phyloP scores from a whole-genome alignment of 64 coral and sea anemone genomes.

The Porites australiensis region DNA sequence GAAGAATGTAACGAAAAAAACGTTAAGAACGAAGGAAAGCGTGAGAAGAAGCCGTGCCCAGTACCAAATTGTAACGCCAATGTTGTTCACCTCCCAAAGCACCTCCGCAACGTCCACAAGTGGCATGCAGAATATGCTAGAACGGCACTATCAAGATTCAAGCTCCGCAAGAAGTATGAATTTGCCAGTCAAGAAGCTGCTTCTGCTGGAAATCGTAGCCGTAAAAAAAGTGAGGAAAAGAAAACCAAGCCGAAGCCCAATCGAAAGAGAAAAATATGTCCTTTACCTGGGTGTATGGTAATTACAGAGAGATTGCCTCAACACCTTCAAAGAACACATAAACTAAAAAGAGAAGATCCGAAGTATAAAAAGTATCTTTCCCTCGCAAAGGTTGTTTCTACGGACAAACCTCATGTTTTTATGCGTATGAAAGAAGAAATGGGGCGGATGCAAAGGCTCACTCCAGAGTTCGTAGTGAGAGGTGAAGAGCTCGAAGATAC shows the following conservation, averaged over 20 bases:
- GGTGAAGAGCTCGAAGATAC: neutral
- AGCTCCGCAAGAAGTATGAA: slow-evolving; percentile 16
- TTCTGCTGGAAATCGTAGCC: neutral
- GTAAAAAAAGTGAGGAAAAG: neutral
- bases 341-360: slow-evolving; percentile 18
- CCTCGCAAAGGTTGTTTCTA: neutral
- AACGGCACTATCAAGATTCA: slow-evolving; percentile 21
- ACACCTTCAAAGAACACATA: slow-evolving; percentile 21
- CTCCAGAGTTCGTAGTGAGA: neutral
- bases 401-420: neutral
- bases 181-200: neutral
- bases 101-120: slow-evolving; percentile 70
- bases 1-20: neutral
- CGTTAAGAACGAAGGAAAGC: slow-evolving; percentile 6
- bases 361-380: neutral
- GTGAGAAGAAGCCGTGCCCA: slow-evolving; percentile 64
- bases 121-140: slow-evolving; percentile 47
- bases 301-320: slow-evolving; percentile 33
- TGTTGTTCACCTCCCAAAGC: slow-evolving; percentile 70
- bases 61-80: slow-evolving; percentile 43
- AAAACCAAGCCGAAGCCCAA: neutral
- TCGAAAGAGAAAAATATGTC: slow-evolving; percentile 1
- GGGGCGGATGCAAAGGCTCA: neutral
- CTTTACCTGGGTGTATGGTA: slow-evolving; percentile 20
- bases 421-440: slow-evolving; percentile 30